Conservation (phyloP, 2,888 invertebrate genomes). For the Anarsia innoxiella region DNA sequence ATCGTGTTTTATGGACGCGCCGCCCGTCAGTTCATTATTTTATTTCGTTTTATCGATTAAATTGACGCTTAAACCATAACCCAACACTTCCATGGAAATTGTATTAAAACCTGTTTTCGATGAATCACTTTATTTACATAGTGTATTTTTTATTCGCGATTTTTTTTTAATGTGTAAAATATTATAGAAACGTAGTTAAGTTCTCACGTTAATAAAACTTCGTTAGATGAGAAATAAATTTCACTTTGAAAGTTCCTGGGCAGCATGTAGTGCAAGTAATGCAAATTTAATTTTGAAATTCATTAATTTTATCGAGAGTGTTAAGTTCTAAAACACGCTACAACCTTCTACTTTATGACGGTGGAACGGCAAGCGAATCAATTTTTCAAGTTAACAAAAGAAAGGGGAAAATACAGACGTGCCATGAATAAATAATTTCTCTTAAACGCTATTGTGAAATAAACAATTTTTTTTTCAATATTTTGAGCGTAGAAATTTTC, state of each 20-base stretch:
- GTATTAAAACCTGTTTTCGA: slow-evolving; percentile 20
- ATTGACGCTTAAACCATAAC: slow-evolving; percentile 36
- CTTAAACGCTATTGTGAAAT: slow-evolving; percentile 59
- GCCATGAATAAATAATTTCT: slow-evolving; percentile 62
- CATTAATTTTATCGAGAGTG: slow-evolving; percentile 1
- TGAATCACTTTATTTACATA: slow-evolving; percentile 4
- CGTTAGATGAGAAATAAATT: too few species aligned
- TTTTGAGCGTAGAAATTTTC: slow-evolving; percentile 44
- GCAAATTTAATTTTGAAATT: slow-evolving; percentile 1
- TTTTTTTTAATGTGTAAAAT: too few species aligned
- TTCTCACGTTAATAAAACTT: too few species aligned
- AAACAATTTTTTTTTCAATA: slow-evolving; percentile 53
- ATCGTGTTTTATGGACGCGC: slow-evolving; percentile 67
- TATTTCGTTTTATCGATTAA: slow-evolving; percentile 61
- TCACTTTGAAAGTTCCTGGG: too few species aligned
- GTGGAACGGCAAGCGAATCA: slow-evolving; percentile 30
- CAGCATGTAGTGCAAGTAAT: slow-evolving; percentile 1
- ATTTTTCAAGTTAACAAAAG: slow-evolving; percentile 41
- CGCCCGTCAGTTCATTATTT: slow-evolving; percentile 67
- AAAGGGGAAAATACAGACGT: slow-evolving; percentile 48
- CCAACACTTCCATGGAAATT: slow-evolving; percentile 14
- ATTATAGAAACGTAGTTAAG: too few species aligned
- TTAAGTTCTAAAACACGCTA: slow-evolving; percentile 2
- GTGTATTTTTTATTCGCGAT: too few species aligned
- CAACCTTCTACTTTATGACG: slow-evolving; percentile 26